A percentile compares a stretch with the other conserved stretches of the same genome.
Evolutionary conservation across 2,113 vertebrate genomes (phyloP).

Genomic region (Callospermophilus lateralis): DNA sequence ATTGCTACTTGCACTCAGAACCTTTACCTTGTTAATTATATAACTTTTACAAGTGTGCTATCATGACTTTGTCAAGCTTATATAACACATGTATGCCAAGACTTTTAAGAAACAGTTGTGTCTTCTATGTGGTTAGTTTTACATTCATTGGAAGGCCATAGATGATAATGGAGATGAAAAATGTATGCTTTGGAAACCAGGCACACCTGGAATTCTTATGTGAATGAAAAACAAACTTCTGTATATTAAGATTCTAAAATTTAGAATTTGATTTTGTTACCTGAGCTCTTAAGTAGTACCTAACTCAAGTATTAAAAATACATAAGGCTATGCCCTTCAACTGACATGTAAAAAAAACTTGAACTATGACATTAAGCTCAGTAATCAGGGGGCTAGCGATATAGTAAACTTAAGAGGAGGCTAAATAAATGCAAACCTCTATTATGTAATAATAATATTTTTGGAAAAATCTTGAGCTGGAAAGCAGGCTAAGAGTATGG

Average conservation of each 20-base stretch:
- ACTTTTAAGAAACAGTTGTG: background rate
- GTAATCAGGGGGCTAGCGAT: background rate
- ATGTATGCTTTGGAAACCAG: background rate
- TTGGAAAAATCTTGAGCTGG: background rate
- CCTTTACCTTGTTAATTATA: background rate
- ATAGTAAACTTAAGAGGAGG: background rate
- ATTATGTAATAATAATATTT: background rate
- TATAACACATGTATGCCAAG: background rate
- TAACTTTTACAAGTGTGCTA: background rate
- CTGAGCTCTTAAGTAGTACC: background rate
- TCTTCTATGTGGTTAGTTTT: background rate
- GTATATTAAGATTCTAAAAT: background rate
- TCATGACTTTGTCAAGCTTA: background rate
- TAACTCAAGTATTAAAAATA: background rate
- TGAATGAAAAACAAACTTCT: background rate
- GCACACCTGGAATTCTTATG: background rate
- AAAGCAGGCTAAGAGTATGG: background rate
- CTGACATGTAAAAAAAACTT: background rate
- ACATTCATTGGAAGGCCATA: background rate
- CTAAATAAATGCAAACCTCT: background rate
- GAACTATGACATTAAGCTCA: background rate
- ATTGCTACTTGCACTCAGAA: background rate
- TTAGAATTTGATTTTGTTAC: background rate
- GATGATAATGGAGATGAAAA: background rate
- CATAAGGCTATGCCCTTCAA: background rate